Evolutionary conservation across 1,140 invertebrate species (phyloP).

Genomic region (Zaprionus vittiger): DNA sequence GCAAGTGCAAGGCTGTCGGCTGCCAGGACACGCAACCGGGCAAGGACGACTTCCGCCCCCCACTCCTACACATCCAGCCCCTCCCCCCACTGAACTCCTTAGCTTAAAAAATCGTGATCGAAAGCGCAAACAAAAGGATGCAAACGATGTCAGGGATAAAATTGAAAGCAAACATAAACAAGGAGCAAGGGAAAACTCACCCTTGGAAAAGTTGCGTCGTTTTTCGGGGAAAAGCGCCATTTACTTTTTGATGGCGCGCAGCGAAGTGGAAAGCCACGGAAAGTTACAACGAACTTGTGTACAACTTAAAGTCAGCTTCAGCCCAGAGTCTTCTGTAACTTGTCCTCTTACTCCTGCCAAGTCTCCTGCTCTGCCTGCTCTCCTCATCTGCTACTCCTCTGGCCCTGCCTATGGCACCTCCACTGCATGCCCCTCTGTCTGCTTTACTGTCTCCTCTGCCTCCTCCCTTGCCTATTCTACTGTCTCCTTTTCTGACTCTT

Average conservation of each 20-base stretch:
- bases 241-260: constrained; percentile 7
- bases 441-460: too few species aligned
- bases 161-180: constrained; percentile 64
- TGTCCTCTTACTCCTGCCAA: too few species aligned
- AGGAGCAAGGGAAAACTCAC: constrained; percentile 27
- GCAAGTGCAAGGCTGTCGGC: constrained; percentile 65
- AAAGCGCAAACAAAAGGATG: constrained; percentile 54
- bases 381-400: not conserved
- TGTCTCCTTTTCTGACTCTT: too few species aligned
- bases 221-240: constrained; percentile 3
- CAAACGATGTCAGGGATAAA: constrained; percentile 59
- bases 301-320: not conserved
- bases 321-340: not conserved
- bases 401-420: too few species aligned
- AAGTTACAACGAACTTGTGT: not conserved
- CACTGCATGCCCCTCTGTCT: too few species aligned
- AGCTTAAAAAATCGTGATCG: constrained; percentile 24
- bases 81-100: not conserved
- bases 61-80: not conserved
- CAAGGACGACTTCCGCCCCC: constrained; percentile 38
- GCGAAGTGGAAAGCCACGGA: not conserved
- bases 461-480: too few species aligned
- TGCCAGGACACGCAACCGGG: constrained; percentile 33
- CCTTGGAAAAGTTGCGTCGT: constrained; percentile 9
- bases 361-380: not conserved